Evolutionary conservation across 2,797 vertebrate species (phyloP).

Genomic region (Anabacerthia variegaticeps): DNA sequence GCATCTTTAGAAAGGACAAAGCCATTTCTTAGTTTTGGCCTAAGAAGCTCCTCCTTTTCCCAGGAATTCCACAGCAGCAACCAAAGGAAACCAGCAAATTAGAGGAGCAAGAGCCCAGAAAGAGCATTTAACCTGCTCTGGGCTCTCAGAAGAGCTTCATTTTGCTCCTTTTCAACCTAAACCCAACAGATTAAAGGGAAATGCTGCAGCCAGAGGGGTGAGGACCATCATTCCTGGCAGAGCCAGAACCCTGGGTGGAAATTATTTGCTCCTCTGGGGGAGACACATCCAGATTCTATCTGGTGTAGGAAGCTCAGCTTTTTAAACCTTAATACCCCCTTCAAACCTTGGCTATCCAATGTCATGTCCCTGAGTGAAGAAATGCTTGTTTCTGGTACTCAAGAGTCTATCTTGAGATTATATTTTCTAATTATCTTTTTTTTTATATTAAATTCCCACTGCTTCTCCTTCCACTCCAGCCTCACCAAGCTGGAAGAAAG

Average conservation of each 20-base stretch:
- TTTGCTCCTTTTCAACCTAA: not conserved
- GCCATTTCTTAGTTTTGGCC: not conserved
- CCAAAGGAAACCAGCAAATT: not conserved
- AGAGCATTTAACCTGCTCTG: not conserved
- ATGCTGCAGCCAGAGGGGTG: not conserved
- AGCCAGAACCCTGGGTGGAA: not conserved
- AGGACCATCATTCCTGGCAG: not conserved
- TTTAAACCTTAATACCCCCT: not conserved
- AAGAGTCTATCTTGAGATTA: not conserved
- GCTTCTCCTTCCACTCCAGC: not conserved
- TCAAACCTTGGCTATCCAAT: not conserved
- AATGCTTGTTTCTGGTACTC: not conserved
- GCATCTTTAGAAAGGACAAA: not conserved
- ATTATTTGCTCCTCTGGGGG: not conserved
- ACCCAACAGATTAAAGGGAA: not conserved
- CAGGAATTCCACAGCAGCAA: not conserved
- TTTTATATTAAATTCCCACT: not conserved
- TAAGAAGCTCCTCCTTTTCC: not conserved
- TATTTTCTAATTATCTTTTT: not conserved
- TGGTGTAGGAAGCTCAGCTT: not conserved
- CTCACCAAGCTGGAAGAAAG: not conserved
- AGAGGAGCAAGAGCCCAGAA: not conserved
- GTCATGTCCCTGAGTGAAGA: not conserved
- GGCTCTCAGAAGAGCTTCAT: not conserved
- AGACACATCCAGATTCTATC: not conserved